Percentiles rank a stretch among this genome's conserved stretches.
Conservation (phyloP, 1,140 invertebrate species). For the Cydia pomonella region DNA sequence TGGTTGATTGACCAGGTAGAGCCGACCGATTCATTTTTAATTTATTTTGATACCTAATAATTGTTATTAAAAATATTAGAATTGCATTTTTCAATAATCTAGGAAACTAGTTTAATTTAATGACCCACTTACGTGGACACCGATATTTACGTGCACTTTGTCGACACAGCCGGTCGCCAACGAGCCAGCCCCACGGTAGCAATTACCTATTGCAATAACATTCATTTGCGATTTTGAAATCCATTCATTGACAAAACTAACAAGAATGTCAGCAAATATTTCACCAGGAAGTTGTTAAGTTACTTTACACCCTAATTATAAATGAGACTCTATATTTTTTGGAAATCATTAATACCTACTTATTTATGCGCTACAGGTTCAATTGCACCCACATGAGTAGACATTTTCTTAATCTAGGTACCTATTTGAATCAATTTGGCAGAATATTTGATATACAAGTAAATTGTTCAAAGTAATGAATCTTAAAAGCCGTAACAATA, state of each 20-base stretch:
- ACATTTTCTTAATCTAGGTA: too few relatives aligned
- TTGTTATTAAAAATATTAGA: neutral
- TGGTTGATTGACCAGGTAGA: too few relatives aligned
- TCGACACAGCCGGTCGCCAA: constrained; percentile 26
- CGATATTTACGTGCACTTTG: constrained; percentile 20
- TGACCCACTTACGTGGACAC: constrained; percentile 17
- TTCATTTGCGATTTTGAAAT: constrained; percentile 30
- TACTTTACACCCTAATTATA: neutral
- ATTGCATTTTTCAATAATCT: constrained; percentile 9
- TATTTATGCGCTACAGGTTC: too few relatives aligned
- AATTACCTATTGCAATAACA: constrained; percentile 32
- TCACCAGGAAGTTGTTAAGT: neutral
- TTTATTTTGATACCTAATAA: neutral
- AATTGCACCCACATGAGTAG: too few relatives aligned
- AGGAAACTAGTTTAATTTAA: constrained; percentile 5
- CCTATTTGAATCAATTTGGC: too few relatives aligned
- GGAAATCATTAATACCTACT: neutral
- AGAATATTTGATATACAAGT: too few relatives aligned
- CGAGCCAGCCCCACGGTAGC: neutral
- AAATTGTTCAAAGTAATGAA: too few relatives aligned
- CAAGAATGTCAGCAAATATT: neutral
- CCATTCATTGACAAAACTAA: constrained; percentile 18
- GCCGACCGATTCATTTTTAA: neutral
- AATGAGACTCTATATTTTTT: neutral
- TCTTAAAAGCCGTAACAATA: too few relatives aligned